Evolutionary conservation across 2,113 vertebrate genomes (phyloP).

Genomic region (Alouatta palliata): DNA sequence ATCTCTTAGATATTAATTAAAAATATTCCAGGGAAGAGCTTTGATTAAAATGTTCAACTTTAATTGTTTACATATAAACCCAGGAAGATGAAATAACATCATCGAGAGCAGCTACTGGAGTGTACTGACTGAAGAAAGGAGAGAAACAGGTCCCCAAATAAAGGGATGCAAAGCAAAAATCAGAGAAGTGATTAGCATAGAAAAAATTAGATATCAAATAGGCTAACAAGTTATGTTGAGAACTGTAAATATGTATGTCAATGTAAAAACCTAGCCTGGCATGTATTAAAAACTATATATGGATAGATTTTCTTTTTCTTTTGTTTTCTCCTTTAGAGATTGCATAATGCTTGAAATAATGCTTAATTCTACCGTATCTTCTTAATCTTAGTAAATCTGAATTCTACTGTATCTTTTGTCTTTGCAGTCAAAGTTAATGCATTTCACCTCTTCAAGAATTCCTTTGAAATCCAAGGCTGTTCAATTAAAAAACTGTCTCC

Average conservation of each 20-base stretch:
- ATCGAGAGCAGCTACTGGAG: background rate
- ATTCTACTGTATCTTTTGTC: background rate
- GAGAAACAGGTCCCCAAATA: background rate
- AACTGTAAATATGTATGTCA: background rate
- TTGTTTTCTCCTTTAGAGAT: background rate
- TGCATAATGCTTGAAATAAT: background rate
- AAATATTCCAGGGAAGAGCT: background rate
- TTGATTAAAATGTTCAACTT: background rate
- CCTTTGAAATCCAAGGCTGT: background rate
- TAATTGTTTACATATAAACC: background rate
- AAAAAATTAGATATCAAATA: background rate
- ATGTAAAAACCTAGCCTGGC: background rate
- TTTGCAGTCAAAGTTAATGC: background rate
- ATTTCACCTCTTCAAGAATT: background rate
- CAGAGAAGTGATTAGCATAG: background rate
- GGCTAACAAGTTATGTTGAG: background rate
- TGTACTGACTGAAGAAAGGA: background rate
- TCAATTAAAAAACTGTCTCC: background rate
- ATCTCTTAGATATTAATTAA: background rate
- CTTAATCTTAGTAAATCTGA: background rate
- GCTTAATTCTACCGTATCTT: background rate
- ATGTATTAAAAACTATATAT: background rate
- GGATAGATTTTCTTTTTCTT: background rate
- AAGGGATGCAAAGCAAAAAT: background rate
- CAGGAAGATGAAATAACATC: background rate